phyloP scores from a whole-genome alignment of 2,888 invertebrate genomes.

The Drosophila anomalata region DNA sequence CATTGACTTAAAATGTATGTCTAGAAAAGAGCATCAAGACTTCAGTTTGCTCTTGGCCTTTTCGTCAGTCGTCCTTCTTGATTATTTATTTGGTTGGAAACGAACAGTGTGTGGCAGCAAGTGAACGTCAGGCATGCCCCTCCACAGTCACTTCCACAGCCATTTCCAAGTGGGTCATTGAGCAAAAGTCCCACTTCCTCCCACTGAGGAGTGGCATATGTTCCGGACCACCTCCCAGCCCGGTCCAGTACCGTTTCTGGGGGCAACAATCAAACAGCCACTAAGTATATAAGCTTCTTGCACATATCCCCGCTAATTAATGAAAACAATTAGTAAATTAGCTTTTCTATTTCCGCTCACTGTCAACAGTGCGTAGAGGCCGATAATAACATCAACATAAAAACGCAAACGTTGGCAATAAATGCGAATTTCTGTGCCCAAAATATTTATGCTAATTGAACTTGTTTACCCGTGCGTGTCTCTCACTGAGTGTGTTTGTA shows the following conservation, averaged over 20 bases:
- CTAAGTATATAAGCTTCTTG: constrained; percentile 42
- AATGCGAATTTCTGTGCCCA: constrained; percentile 65
- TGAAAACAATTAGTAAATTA: constrained; percentile 79
- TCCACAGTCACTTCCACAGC: constrained; percentile 29
- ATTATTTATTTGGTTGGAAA: constrained; percentile 37
- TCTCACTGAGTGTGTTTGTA: constrained; percentile 31
- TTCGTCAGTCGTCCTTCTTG: constrained; percentile 2
- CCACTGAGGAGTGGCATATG: constrained; percentile 23
- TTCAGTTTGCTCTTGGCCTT: not conserved
- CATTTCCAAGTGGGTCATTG: constrained; percentile 61
- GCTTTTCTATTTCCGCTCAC: constrained; percentile 57
- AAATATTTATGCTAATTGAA: constrained; percentile 77
- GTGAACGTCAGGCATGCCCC: constrained; percentile 14
- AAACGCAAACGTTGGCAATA: constrained; percentile 77
- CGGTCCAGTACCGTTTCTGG: not conserved
- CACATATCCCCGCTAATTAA: constrained; percentile 65
- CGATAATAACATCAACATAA: constrained; percentile 66
- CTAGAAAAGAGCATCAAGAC: constrained; percentile 12
- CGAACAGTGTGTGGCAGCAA: constrained; percentile 23
- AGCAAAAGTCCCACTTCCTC: constrained; percentile 14
- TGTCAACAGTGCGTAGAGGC: constrained; percentile 22
- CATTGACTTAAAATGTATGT: no score
- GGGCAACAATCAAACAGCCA: constrained; percentile 44
- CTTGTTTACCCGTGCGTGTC: constrained; percentile 75
- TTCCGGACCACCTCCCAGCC: not conserved